Conservation (phyloP, 2,797 vertebrate species). For the Halcyon badia region DNA sequence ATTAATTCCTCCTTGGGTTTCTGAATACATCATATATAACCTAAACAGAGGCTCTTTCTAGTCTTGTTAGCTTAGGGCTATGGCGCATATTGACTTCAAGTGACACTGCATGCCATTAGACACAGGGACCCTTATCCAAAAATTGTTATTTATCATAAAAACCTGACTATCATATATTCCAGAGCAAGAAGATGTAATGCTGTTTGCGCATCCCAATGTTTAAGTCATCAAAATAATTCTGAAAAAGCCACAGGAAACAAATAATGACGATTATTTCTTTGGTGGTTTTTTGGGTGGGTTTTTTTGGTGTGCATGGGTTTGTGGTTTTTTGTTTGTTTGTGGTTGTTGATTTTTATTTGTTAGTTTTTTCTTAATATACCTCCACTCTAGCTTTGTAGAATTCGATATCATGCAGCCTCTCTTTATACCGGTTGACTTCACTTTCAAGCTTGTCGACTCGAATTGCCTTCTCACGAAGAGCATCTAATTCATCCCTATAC, state of each 20-base stretch:
- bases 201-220: fast-evolving
- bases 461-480: constrained; percentile 93
- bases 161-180: background rate
- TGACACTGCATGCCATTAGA: background rate
- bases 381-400: constrained; percentile 98
- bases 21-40: background rate
- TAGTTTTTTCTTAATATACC: constrained; percentile 76
- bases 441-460: constrained; percentile 98
- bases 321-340: background rate
- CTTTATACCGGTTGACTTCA: constrained; percentile 93
- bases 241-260: background rate
- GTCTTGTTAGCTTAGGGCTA: background rate
- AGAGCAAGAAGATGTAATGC: background rate
- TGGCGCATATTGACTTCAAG: background rate
- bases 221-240: background rate
- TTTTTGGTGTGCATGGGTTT: too few species aligned
- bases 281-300: too few species aligned
- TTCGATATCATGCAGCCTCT: constrained; percentile 96
- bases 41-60: background rate
- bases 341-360: too few species aligned
- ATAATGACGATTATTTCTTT: background rate
- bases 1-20: background rate
- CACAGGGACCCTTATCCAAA: background rate
- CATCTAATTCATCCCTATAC: constrained; percentile 95
- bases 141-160: background rate